Evolutionary conservation across 2,888 invertebrate species (phyloP).

Genomic region (Drosophila nigricruria): DNA sequence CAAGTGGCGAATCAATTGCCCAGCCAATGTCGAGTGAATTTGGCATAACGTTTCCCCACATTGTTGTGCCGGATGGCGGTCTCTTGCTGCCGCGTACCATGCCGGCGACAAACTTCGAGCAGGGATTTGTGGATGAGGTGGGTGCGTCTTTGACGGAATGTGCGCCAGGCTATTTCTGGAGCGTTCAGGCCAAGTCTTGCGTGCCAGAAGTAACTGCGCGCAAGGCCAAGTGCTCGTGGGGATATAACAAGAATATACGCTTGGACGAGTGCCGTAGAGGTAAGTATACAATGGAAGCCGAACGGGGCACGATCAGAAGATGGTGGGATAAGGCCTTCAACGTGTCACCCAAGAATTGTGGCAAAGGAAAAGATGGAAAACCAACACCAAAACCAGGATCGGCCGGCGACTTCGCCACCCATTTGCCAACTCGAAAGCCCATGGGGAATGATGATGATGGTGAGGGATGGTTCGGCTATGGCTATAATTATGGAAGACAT

Average conservation of each 20-base stretch:
- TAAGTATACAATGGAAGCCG: neutral
- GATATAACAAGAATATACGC: conserved; percentile 8
- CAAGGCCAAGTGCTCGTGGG: neutral
- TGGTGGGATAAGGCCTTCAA: conserved; percentile 10
- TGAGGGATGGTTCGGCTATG: conserved; percentile 29
- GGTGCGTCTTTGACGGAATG: neutral
- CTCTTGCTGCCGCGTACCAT: neutral
- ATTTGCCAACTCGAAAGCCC: neutral
- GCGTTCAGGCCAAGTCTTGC: neutral
- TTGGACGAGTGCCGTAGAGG: conserved; percentile 24
- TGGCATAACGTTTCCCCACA: neutral
- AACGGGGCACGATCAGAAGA: conserved; percentile 12
- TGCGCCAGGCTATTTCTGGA: conserved; percentile 15
- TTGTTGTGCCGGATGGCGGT: neutral
- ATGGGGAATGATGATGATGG: rapidly evolving
- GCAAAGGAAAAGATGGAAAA: too few relatives aligned
- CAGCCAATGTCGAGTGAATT: neutral
- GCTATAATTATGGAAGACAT: conserved; percentile 16
- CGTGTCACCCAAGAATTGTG: too few relatives aligned
- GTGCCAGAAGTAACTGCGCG: neutral
- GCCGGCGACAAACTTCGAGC: neutral
- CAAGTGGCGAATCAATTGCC: neutral
- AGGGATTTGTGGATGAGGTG: neutral
- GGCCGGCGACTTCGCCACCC: neutral
- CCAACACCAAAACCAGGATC: neutral